These are phyloP conservation scores for Hetaerina americana DNA, from an alignment of 1,140 invertebrate genomes.

Conservation along the genomic window DNA sequence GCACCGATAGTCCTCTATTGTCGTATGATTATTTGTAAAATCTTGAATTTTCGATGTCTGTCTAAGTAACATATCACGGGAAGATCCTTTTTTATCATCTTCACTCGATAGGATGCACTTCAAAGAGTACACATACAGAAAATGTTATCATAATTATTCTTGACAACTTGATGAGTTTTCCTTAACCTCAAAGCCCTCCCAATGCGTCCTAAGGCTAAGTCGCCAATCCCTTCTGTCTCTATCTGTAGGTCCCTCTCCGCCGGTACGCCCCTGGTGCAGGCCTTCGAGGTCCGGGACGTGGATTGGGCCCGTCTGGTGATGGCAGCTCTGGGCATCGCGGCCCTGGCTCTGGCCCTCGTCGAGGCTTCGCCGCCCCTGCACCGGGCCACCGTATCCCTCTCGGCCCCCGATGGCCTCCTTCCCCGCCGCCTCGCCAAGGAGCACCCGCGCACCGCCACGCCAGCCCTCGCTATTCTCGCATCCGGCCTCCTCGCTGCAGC, in stretches of 20 bases:
- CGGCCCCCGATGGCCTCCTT: conserved; percentile 43
- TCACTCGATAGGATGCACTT: too few relatives aligned
- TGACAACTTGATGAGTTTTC: too few relatives aligned
- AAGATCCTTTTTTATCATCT: too few relatives aligned
- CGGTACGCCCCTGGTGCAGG: conserved; percentile 41
- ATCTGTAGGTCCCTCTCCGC: conserved; percentile 24
- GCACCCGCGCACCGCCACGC: conserved; percentile 46
- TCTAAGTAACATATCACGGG: too few relatives aligned
- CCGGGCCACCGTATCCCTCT: conserved; percentile 38
- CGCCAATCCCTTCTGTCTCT: too few relatives aligned
- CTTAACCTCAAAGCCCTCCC: too few relatives aligned
- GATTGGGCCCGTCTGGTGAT: conserved; percentile 44
- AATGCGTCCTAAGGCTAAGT: too few relatives aligned
- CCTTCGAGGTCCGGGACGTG: conserved; percentile 43
- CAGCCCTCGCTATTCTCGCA: conserved; percentile 48
- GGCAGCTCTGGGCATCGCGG: conserved; percentile 42
- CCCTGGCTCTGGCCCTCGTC: conserved; percentile 41
- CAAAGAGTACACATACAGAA: too few relatives aligned
- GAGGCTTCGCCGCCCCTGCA: conserved; percentile 46
- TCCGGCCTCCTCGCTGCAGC: conserved; percentile 29
- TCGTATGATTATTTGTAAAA: too few relatives aligned
- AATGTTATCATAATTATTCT: too few relatives aligned
- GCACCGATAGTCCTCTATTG: too few relatives aligned
- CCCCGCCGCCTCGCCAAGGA: conserved; percentile 47
- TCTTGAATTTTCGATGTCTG: too few relatives aligned